Evolutionary conservation across 1,140 invertebrate genomes (phyloP), one percentile per base, ranked within the genome.

Genomic region (Artemia franciscana): DNA sequence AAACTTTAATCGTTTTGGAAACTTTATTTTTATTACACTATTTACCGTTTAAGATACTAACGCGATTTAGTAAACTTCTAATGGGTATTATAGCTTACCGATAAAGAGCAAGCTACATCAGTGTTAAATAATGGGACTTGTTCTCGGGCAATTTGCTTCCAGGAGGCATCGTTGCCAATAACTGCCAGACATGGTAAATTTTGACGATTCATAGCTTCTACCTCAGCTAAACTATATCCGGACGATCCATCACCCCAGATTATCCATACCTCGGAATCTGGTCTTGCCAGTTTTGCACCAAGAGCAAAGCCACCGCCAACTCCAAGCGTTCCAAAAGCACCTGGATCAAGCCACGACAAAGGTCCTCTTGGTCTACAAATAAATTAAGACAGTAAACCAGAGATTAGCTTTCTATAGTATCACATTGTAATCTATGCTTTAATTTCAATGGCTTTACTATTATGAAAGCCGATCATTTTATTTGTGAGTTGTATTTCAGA

Each of bases 261-360:
- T 58, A 83, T 77, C 76, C 78, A 78, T 4, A 82, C 72, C 64
- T 77, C 71, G 12, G 71, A 66, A 18, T 83, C 78, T 25, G 81
- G 81, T n/a, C 76, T 72, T 59, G 74, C 76, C n/a, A 79, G 66
- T 68, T 83, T 83, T 9, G 81, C 82, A 24, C 81, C 82, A 9
- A 83, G 69, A 60, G 81, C 82, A 73, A 83, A 83, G 1, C 82
- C 82, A 62, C 78, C 82, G 24, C 82, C 82, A 60, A 82, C 80
- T 18, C 82, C 81, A 3, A 83, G 72, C 21, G 81, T 83, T 27
- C 81, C 81, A 71, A 84, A 83, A 21, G 82, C 79, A 60, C 82
- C 82, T 61, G 82, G 82, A 70, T 83, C 82, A 24, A 83, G 69
- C 82, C 82, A 83, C 28, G 69, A 69, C 24, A 83, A 69, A 5